Evolutionary conservation across 2,797 vertebrate species (phyloP), one percentile per base, ranked within the genome.

Genomic region (Hylomyscus alleni): DNA sequence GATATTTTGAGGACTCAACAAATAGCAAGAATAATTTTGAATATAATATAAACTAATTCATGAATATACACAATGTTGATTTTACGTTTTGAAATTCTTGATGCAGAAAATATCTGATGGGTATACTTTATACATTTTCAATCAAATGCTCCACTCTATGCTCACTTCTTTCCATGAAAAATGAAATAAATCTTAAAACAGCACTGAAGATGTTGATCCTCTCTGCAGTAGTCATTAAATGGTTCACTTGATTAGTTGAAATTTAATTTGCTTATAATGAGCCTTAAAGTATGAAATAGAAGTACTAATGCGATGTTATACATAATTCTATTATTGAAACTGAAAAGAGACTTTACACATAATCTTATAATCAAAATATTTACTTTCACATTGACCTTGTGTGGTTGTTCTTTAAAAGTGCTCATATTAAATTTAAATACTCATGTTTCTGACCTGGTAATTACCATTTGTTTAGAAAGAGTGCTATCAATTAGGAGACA

Each of bases 251-350:
- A 95, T 90, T 90, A 90, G 20, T 10, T 78, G 1, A 72, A 17
- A 72, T 10, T 85, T 95, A 97, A 78, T 92, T 88, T 97, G 44
- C 92, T 31, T 50, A 50, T 78, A 92, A 95, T 93, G n/a, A 96
- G 9, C 4, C 34, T 82, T 47, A 86, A 94, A 88, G 6, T 24
- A 60, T 94, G 67, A 94, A 97, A 76, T 26, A 80, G 40, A 77
- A 92, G 8, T 82, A 72, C 10, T 91, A 90, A 95, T 90, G 76
- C 77, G 40, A 91, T 94, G 24, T 52, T 52, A 90, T 34, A 89
- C 14, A 56, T 78, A 75, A 83, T 65, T 95, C 0, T 54, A 60
- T 78, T 95, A 93, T 95, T 76, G 75, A 67, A 95, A 94, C 77
- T 75, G 62, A 47, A 31, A 87, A 29, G n/a, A 56, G 0, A 37